These are phyloP conservation scores for Neodiprion pinetum DNA, from an alignment of 1,140 invertebrate genomes.

Conservation along the genomic window DNA sequence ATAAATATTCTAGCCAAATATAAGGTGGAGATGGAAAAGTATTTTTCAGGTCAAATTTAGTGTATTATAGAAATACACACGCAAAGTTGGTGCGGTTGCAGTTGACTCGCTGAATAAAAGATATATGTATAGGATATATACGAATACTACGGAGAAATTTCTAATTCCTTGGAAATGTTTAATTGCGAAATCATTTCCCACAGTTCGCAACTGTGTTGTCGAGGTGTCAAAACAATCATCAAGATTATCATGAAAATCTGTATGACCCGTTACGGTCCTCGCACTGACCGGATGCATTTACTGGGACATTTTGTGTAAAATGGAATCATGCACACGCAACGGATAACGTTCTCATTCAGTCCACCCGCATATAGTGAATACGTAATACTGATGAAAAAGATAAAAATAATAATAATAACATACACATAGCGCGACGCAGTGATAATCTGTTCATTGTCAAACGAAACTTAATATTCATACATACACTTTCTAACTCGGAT, in stretches of 20 bases:
- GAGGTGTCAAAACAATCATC: not conserved
- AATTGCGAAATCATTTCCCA: too few relatives aligned
- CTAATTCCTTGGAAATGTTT: too few relatives aligned
- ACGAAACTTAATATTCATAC: not conserved
- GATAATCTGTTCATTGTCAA: not conserved
- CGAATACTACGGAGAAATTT: too few relatives aligned
- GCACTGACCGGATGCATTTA: not conserved
- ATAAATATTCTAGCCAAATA: conserved; percentile 22
- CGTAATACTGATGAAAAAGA: too few relatives aligned
- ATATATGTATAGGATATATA: too few relatives aligned
- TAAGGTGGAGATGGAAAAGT: not conserved
- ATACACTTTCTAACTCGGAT: conserved; percentile 2
- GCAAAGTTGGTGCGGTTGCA: not conserved
- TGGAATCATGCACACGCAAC: too few relatives aligned
- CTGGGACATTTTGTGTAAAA: not conserved
- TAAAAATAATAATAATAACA: too few relatives aligned
- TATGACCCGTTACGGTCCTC: not conserved
- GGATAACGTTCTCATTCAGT: not conserved
- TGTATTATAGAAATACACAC: not conserved
- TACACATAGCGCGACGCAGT: too few relatives aligned
- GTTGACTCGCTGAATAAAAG: too few relatives aligned
- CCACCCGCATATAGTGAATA: not conserved
- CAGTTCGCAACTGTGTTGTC: too few relatives aligned
- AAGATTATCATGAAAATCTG: not conserved
- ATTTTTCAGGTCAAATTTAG: conserved; percentile 6